Base-by-base conservation (phyloP, 2,888 invertebrate genomes). In the Silvanus unidentatus region DNA sequence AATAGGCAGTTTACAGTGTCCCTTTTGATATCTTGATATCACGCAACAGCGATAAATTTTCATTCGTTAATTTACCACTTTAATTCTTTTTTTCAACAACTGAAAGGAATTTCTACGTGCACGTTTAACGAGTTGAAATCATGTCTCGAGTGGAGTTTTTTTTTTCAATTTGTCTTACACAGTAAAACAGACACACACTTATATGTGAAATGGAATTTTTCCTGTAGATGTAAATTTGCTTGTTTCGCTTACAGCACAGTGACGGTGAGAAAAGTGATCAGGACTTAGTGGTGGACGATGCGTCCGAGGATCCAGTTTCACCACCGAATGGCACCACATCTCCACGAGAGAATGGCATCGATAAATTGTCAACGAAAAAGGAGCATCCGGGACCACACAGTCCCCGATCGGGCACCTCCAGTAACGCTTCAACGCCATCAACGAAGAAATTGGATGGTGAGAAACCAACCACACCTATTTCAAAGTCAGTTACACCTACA, bases 281-380 rank as follows among this genome's bases (percentile, higher is more conserved):
- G 75, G 94, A 95, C 68, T 74, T 96, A 59, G 95, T 96, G 49
- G 95, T 96, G 16, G 96, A 96, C 71, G 95, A 91, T 63, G 92
- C 92, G 41, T 91, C 90, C 57, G 93, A 94, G 74, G 92, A 91
- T 64, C 89, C 89, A 5, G 82, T 85, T 41, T 89, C 90, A 40
- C 88, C 90, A 1, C 83, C 88, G 59, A 88, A 87, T 61, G 90
- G 91, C 11, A 89, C 91, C n/a, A 81, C 89, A 2, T 90, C 91
- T n/a, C 89, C 91, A 0, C 72, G 89, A 53, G 91, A 91, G 67
- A 91, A 91, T 67, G 90, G 89, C 40, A 78, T 89, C 47, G 89
- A 90, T 66, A 90, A 87, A 68, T 70, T 85, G 52, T 82, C 81
- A 55, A 77, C 79, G 57, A 88, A 88, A 66, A 88, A 89, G 62